Conservation (phyloP, 2,888 invertebrate genomes). For the Drosophila fulvimacula region DNA sequence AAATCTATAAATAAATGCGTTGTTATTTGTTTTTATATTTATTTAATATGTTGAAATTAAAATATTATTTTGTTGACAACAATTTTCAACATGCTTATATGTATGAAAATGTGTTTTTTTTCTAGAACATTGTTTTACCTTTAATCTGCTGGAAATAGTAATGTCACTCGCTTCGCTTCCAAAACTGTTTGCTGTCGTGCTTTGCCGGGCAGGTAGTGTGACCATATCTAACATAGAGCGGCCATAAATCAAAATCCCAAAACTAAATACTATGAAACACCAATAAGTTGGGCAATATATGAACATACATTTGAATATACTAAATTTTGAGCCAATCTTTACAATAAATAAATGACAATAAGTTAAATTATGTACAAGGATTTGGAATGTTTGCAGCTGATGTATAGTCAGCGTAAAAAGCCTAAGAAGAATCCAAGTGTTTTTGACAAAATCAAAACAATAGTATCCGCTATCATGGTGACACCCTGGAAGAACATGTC, state of each 20-base stretch:
- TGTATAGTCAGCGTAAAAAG: not conserved
- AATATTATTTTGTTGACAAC: not conserved
- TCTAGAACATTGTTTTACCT: not conserved
- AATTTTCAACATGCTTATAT: too few species aligned
- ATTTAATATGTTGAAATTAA: conserved; percentile 21
- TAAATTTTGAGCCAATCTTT: conserved; percentile 7
- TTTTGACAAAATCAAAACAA: conserved; percentile 8
- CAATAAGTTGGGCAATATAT: not conserved
- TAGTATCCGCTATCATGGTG: not conserved
- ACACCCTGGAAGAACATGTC: conserved; percentile 8
- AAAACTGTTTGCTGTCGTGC: not conserved
- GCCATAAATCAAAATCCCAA: not conserved
- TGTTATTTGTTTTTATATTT: conserved; percentile 42
- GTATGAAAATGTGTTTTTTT: not conserved
- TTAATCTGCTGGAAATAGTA: not conserved
- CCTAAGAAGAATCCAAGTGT: not conserved
- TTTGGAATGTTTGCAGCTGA: conserved; percentile 9
- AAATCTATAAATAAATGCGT: conserved; percentile 66
- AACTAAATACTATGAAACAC: conserved; percentile 15
- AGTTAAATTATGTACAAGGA: not conserved
- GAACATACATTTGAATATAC: not conserved
- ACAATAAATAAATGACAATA: not conserved
- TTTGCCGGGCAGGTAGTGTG: conserved; percentile 39
- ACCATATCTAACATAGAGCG: conserved; percentile 10
- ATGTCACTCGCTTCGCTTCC: not conserved